Evolutionary conservation across 2,113 vertebrate genomes (phyloP), one percentile per base, ranked within the genome.

Genomic region (Gallinago paraguaiae): DNA sequence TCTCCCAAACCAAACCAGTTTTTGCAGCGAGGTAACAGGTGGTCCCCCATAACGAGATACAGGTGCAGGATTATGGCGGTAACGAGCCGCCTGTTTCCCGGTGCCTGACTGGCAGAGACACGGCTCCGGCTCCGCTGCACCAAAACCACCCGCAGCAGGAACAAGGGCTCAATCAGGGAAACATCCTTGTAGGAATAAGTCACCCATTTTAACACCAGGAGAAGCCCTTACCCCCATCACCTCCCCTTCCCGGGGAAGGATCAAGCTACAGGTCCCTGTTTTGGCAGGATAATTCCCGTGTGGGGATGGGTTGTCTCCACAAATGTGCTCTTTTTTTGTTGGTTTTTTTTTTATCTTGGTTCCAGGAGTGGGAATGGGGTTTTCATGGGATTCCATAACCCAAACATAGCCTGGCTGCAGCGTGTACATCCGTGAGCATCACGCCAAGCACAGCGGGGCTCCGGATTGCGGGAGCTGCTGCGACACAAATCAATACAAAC

Each of bases 341-440:
- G 37, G 37, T 54, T 30, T 27, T 45, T 10, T 59, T 28, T 25
- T 7, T 28, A 6, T 75, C 71, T 23, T 39, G 39, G n/a, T 11
- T 63, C 57, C 41, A 8, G 67, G 37, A 48, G 10, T 1, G 3
- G 28, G 27, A 65, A 11, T 3, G 0, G 3, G 59, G 56, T 13
- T 25, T 39, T 35, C 37, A 19, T 2, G 2, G 10, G 13, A 27
- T 24, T 3, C 59, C 24, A 1, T 5, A 2, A 43, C n/a, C 63
- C 63, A 13, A 19, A 30, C 2, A 13, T 0, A 28, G 15, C 19
- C 28, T 2, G 69, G 69, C 46, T 60, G 57, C 41, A 5, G 20
- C 0, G 1, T 0, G 14, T 7, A 9, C 33, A 3, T 4, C 9
- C 15, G 0, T 9, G 0, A 8, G 27, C 9, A 11, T 10, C 11